A percentile compares a stretch with the other conserved stretches of the same genome.
Conservation (phyloP, 2,888 invertebrate species). For the Chloroclysta siterata region DNA sequence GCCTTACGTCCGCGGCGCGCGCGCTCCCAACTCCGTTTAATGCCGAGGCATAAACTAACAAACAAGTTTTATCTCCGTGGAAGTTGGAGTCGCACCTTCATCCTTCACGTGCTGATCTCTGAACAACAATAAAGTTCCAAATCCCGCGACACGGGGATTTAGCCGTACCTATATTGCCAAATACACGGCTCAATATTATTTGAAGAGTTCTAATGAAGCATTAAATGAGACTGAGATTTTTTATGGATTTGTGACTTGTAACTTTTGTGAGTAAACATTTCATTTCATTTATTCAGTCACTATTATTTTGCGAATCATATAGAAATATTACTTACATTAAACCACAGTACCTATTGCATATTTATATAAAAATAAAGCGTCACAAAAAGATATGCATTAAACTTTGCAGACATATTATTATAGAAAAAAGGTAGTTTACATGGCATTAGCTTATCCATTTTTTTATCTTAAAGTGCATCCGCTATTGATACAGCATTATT, state of each 20-base stretch:
- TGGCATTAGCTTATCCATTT: too few species aligned
- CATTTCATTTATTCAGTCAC: too few species aligned
- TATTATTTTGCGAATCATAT: too few species aligned
- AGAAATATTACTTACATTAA: too few species aligned
- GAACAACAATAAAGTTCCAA: constrained; percentile 73
- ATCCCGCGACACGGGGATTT: constrained; percentile 57
- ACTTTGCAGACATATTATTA: too few species aligned
- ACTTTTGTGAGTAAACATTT: neutral
- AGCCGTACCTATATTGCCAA: constrained; percentile 46
- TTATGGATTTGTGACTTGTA: constrained; percentile 1
- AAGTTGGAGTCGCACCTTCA: constrained; percentile 77
- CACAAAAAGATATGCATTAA: too few species aligned
- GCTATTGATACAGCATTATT: too few species aligned
- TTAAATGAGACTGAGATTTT: constrained; percentile 8
- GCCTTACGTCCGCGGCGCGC: constrained; percentile 46
- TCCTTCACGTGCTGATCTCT: constrained; percentile 78
- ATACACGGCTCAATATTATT: constrained; percentile 31
- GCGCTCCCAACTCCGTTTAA: constrained; percentile 56
- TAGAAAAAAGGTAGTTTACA: too few species aligned
- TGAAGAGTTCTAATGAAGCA: constrained; percentile 16
- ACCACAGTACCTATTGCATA: too few species aligned
- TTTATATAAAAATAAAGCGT: too few species aligned
- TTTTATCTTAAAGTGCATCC: too few species aligned
- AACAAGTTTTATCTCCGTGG: constrained; percentile 79
- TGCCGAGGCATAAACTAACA: constrained; percentile 68